Evolutionary conservation across 2,113 vertebrate species (phyloP).

Genomic region (Apistogramma diplotaenia): DNA sequence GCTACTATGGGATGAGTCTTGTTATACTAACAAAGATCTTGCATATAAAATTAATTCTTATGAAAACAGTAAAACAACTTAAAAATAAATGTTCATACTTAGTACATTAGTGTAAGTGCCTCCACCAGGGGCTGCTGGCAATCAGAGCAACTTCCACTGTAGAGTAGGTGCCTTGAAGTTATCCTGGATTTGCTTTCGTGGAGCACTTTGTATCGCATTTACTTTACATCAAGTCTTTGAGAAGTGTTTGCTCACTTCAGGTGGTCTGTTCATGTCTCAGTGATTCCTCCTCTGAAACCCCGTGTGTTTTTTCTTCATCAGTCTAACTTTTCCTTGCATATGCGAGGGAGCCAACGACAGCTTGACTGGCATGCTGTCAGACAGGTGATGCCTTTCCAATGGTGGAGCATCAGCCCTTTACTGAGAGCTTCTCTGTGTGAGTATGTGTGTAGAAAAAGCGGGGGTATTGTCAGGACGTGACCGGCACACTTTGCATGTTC

Average conservation of each 20-base stretch:
- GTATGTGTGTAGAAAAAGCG: slow-evolving; percentile 54
- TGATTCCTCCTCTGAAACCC: slow-evolving; percentile 50
- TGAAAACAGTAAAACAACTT: background rate
- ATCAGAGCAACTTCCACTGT: background rate
- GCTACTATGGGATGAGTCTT: background rate
- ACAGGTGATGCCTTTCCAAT: slow-evolving; percentile 81
- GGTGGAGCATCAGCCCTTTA: slow-evolving; percentile 82
- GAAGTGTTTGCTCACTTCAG: slow-evolving; percentile 62
- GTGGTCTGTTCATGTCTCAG: slow-evolving; percentile 66
- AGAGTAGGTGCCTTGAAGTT: background rate
- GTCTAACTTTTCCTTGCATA: slow-evolving; percentile 86
- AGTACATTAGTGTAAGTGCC: background rate
- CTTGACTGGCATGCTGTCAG: slow-evolving; percentile 95
- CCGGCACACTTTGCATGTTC: slow-evolving; percentile 88
- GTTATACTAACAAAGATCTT: background rate
- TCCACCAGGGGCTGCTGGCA: background rate
- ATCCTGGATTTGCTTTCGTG: slow-evolving; percentile 7
- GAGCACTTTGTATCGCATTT: slow-evolving; percentile 28
- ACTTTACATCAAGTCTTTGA: slow-evolving; percentile 49
- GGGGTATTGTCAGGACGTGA: slow-evolving; percentile 81
- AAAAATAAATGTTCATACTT: background rate
- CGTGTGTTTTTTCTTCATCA: slow-evolving; percentile 71
- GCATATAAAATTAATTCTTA: accelerated
- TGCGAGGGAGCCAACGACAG: slow-evolving; percentile 81
- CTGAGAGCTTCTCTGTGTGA: slow-evolving; percentile 81